Base-by-base conservation (phyloP, 2,797 vertebrate species). In the Capromys pilorides region DNA sequence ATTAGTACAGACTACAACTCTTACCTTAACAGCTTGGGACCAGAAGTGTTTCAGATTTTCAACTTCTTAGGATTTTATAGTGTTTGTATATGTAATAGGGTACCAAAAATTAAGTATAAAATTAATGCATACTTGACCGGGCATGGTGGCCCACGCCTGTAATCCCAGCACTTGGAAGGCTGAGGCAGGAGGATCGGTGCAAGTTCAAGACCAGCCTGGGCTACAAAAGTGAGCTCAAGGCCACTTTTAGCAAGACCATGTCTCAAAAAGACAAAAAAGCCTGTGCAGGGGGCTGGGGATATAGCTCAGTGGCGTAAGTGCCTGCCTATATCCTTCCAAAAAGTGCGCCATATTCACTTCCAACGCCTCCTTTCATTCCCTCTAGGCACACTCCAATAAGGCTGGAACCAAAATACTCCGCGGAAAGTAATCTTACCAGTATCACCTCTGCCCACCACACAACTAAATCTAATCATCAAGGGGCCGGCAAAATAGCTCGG, bases 391-490 rank as follows among this genome's bases (percentile, higher is more conserved):
- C 24, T 45, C 39, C 33, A 33, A 12, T 36, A 80, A 87, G 18
- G 75, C 57, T 82, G 33, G 51, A 79, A 77, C 57, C 61, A 36
- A 85, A 81, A 86, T 39, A 86, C 22, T 67, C 41, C 67, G 59
- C 39, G 80, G 54, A 92, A 83, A 87, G 36, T 31, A 77, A 82
- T 45, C 31, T 93, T 57, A 62, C 77, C 75, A 88, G 31, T 33
- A 31, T 73, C 39, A 18, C 64, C 75, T 86, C 69, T 81, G 41
- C 92, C 51, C 28, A 49, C 75, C 39, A 88, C n/a, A 81, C 1
- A 79, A 24, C 45, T 90, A 73, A 88, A 86, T 24, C n/a, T 66
- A 92, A 73, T 39, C 28, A 62, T 80, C 73, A 95, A 51, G n/a
- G n/a, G n/a, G n/a, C n/a, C n/a, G n/a, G n/a, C n/a, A n/a, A n/a